These are phyloP conservation scores for Sinopyrophorus schimmeli DNA, from an alignment of 2,888 invertebrate genomes.

Conservation along the genomic window DNA sequence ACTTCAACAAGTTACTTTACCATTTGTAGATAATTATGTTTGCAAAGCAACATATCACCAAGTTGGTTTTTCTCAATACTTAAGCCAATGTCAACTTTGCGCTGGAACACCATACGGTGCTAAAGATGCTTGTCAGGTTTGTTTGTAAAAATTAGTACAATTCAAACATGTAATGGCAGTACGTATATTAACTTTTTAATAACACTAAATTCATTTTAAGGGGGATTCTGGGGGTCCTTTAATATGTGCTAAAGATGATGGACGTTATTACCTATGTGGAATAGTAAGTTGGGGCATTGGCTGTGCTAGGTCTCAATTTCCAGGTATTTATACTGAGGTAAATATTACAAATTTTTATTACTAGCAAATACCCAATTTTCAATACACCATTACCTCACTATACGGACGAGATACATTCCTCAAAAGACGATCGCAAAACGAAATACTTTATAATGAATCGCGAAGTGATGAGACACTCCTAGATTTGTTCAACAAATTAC, in stretches of 20 bases:
- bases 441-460: no score
- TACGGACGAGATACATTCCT: no score
- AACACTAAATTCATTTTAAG: conserved; percentile 36
- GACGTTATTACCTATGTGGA: conserved; percentile 51
- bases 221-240: conserved; percentile 55
- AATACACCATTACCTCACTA: no score
- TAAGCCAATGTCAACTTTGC: conserved; percentile 42
- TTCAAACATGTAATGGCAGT: neutral
- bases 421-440: no score
- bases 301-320: conserved; percentile 46
- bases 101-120: conserved; percentile 38
- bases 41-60: conserved; percentile 36
- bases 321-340: conserved; percentile 50
- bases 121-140: conserved; percentile 44
- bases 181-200: neutral
- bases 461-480: no score
- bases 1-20: conserved; percentile 36
- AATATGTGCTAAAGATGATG: conserved; percentile 44
- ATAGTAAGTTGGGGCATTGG: conserved; percentile 54
- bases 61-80: conserved; percentile 35
- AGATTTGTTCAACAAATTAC: no score
- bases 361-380: no score
- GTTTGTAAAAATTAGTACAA: conserved; percentile 5
- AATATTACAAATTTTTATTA: no score
- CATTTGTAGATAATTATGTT: conserved; percentile 33